A percentile compares a stretch with the other conserved stretches of the same genome.
phyloP scores from a whole-genome alignment of 2,113 vertebrate genomes.

The Hippocampus zosterae region DNA sequence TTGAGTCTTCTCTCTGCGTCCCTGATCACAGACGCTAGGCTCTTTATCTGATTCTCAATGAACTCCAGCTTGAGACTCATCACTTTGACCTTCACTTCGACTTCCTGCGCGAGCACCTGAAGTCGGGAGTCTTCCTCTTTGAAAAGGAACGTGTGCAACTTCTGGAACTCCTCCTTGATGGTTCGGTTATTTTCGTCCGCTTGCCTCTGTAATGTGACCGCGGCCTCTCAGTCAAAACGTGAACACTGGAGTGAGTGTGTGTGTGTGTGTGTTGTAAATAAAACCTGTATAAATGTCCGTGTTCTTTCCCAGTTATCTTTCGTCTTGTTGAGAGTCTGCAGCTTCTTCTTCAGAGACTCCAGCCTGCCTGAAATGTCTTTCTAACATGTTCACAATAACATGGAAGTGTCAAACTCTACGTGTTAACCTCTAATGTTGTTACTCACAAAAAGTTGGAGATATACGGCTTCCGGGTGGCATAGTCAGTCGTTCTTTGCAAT shows the following conservation, averaged over 20 bases:
- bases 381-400: conserved; percentile 30
- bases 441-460: neutral
- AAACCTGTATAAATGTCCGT: conserved; percentile 50
- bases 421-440: neutral
- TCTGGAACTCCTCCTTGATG: conserved; percentile 63
- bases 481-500: no score
- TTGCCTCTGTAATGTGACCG: conserved; percentile 46
- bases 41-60: conserved; percentile 44
- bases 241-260: neutral
- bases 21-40: conserved; percentile 37
- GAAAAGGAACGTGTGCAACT: conserved; percentile 50
- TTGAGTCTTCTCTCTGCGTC: conserved; percentile 28
- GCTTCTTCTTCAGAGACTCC: conserved; percentile 46
- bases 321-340: conserved; percentile 38
- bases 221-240: neutral
- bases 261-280: neutral
- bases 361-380: conserved; percentile 41
- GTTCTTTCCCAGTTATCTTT: conserved; percentile 52
- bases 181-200: conserved; percentile 29
- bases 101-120: conserved; percentile 51
- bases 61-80: conserved; percentile 50
- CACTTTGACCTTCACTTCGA: conserved; percentile 40
- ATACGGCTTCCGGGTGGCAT: no score
- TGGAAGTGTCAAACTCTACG: neutral
- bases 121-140: conserved; percentile 51